Conservation (phyloP, 2,113 vertebrate species). For the Myiozetetes cayanensis region DNA sequence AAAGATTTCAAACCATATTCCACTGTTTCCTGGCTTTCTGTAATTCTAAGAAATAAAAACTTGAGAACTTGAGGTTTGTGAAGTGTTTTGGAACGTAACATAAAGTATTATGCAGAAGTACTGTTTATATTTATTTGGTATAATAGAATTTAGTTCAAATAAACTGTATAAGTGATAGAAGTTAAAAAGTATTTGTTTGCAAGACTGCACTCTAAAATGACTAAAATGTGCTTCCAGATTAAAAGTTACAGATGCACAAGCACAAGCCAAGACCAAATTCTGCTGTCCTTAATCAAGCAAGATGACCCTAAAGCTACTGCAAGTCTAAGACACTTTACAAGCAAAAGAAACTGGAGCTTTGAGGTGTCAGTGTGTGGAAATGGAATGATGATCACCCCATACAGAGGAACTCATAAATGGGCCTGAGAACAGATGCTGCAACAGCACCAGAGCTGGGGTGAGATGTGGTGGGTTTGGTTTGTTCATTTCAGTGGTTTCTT, state of each 20-base stretch:
- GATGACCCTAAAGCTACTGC: neutral
- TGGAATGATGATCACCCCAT: neutral
- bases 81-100: neutral
- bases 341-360: neutral
- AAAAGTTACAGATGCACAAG: neutral
- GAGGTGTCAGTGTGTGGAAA: neutral
- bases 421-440: neutral
- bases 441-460: neutral
- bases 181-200: neutral
- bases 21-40: neutral
- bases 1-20: neutral
- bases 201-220: neutral
- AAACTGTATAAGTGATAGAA: neutral
- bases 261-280: neutral
- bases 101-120: neutral
- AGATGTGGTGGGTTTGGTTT: neutral
- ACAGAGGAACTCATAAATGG: neutral
- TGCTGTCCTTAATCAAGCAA: neutral
- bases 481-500: neutral
- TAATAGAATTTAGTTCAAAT: neutral
- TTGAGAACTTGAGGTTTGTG: neutral
- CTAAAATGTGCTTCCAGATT: neutral
- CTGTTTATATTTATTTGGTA: neutral
- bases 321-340: neutral
- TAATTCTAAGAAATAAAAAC: neutral